A percentile compares a stretch with the other conserved stretches of the same genome.
These are phyloP conservation scores for Reinhardtius hippoglossoides DNA, from an alignment of 2,113 vertebrate species.

Conservation along the genomic window DNA sequence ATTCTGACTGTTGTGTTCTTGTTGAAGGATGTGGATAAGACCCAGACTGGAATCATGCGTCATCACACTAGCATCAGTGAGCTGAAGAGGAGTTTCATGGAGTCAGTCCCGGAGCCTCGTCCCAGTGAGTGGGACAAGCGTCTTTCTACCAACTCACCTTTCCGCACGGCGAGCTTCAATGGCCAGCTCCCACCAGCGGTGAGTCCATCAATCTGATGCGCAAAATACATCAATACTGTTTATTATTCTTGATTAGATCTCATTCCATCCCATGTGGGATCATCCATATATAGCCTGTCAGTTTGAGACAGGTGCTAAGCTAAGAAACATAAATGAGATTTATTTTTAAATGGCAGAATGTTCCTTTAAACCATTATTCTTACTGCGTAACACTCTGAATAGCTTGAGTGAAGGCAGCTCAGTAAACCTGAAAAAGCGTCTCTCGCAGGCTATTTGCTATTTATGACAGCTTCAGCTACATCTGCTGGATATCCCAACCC, in stretches of 20 bases:
- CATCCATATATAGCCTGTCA: not conserved
- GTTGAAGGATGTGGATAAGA: slow-evolving; percentile 93
- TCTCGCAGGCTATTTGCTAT: not conserved
- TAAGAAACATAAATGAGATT: too few species aligned
- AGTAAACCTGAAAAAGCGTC: not conserved
- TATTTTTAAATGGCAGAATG: not conserved
- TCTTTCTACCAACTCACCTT: slow-evolving; percentile 93
- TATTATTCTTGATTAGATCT: not conserved
- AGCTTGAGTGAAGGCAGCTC: not conserved
- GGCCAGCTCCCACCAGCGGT: slow-evolving; percentile 92
- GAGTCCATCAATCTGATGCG: slow-evolving; percentile 71
- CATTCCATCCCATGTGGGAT: not conserved
- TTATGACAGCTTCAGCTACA: not conserved
- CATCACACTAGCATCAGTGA: slow-evolving; percentile 98
- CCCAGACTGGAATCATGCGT: slow-evolving; percentile 95
- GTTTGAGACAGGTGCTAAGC: not conserved
- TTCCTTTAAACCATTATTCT: not conserved
- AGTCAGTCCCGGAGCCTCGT: slow-evolving; percentile 91
- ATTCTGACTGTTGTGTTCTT: slow-evolving; percentile 5
- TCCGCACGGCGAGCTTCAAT: slow-evolving; percentile 91
- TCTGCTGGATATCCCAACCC: too few species aligned
- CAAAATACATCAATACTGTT: not conserved
- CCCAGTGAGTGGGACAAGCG: slow-evolving; percentile 99
- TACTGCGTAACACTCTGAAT: not conserved
- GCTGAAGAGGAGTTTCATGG: slow-evolving; percentile 98